These are phyloP conservation scores for Pocillopora meandrina DNA, from an alignment of 92 coral and sea anemone species.

Conservation along the genomic window DNA sequence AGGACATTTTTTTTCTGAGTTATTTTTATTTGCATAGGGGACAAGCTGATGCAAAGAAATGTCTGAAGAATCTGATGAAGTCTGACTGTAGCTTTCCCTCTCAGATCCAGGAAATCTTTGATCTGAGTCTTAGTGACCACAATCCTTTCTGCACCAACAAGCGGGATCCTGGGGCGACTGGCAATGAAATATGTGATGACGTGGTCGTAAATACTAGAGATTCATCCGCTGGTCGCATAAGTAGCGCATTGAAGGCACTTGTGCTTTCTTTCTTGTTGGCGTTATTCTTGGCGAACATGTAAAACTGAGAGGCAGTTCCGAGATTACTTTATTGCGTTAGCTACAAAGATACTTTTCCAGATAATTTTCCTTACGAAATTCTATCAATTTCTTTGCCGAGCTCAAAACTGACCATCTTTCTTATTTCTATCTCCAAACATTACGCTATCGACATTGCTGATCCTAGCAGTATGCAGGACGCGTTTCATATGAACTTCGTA, in stretches of 20 bases:
- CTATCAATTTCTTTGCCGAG: no score
- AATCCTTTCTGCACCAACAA: conserved; percentile 34
- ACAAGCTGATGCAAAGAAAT: conserved; percentile 1
- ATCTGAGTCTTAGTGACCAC: conserved; percentile 13
- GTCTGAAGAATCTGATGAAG: conserved; percentile 9
- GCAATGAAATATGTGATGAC: conserved; percentile 3
- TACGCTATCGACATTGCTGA: no score
- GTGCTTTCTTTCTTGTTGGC: not conserved
- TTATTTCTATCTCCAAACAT: no score
- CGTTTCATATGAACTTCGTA: no score
- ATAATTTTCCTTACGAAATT: no score
- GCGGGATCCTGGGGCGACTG: conserved; percentile 27
- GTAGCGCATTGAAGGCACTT: not conserved
- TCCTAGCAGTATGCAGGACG: no score
- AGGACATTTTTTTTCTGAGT: no score
- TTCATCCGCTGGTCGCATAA: conserved; percentile 1
- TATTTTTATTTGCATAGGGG: conserved; percentile 1
- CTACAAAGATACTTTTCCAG: no score
- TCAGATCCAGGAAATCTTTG: not conserved
- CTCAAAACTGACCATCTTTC: no score
- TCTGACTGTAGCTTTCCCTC: conserved; percentile 10
- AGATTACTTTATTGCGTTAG: not conserved
- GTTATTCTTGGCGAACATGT: not conserved
- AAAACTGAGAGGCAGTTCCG: not conserved
- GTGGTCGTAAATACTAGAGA: not conserved